These are phyloP conservation scores for Otocyon megalotis DNA, from an alignment of 2,113 vertebrate species.

Conservation along the genomic window DNA sequence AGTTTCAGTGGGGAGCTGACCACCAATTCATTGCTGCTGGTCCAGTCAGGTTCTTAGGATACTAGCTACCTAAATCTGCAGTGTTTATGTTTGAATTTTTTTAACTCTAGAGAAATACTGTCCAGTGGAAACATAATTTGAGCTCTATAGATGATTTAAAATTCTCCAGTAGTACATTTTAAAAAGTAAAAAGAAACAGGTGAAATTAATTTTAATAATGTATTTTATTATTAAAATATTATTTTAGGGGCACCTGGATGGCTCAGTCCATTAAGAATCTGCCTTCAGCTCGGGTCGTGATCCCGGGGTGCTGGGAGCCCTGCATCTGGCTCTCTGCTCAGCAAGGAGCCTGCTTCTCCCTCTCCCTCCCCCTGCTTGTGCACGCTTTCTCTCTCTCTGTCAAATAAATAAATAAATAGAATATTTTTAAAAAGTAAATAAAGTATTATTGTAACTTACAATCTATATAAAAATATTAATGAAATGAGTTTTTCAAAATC, in stretches of 20 bases:
- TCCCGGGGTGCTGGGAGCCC: too few relatives aligned
- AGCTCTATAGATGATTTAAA: not conserved
- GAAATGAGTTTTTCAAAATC: not conserved
- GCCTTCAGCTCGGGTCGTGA: too few relatives aligned
- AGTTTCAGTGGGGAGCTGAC: not conserved
- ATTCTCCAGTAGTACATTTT: not conserved
- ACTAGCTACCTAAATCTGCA: not conserved
- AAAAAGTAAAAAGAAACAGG: conserved; percentile 35
- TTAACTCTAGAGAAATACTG: not conserved
- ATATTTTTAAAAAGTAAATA: not conserved
- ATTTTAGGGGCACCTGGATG: not conserved
- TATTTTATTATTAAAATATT: not conserved
- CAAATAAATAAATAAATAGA: too few relatives aligned
- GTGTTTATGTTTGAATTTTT: not conserved
- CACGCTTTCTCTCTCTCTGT: too few relatives aligned
- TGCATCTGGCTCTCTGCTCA: too few relatives aligned
- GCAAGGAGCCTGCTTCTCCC: too few relatives aligned
- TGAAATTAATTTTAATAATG: not conserved
- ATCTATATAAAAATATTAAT: not conserved
- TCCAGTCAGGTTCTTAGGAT: not conserved
- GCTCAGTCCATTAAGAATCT: too few relatives aligned
- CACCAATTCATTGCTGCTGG: not conserved
- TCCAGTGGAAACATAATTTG: not conserved
- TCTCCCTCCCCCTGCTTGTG: too few relatives aligned
- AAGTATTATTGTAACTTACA: not conserved